Conservation (phyloP, 2,888 invertebrate genomes). For the Poecilus cupreus region DNA sequence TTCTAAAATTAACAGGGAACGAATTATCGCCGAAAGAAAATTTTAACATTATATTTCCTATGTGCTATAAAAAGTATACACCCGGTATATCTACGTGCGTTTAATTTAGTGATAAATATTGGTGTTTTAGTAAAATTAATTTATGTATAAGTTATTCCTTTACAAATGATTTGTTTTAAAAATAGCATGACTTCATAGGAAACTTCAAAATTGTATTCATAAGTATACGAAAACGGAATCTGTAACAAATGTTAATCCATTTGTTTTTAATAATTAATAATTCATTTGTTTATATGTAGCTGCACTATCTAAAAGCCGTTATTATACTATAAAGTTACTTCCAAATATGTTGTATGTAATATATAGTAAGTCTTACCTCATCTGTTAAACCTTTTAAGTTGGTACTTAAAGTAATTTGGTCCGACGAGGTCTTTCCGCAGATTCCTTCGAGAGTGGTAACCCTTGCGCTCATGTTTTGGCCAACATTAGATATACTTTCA, state of each 20-base stretch:
- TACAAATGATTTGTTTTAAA: slow-evolving; percentile 37
- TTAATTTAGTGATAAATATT: slow-evolving; percentile 24
- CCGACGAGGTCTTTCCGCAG: slow-evolving; percentile 66
- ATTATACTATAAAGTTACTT: neutral
- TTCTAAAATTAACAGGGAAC: too few species aligned
- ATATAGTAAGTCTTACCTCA: slow-evolving; percentile 67
- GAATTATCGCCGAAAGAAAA: too few species aligned
- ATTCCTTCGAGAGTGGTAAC: slow-evolving; percentile 71
- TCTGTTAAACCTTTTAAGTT: slow-evolving; percentile 66
- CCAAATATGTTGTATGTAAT: neutral
- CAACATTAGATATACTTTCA: slow-evolving; percentile 69
- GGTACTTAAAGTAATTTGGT: slow-evolving; percentile 64
- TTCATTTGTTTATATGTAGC: slow-evolving; percentile 17
- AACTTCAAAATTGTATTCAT: slow-evolving; percentile 44
- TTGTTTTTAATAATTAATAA: slow-evolving; percentile 25
- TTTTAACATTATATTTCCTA: too few species aligned
- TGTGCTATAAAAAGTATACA: too few species aligned
- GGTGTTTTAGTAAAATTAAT: neutral
- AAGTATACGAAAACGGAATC: slow-evolving; percentile 40
- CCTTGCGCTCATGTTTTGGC: slow-evolving; percentile 70
- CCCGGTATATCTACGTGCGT: too few species aligned
- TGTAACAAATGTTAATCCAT: slow-evolving; percentile 42
- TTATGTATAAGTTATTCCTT: neutral
- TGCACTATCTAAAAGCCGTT: slow-evolving; percentile 14
- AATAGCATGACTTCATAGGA: slow-evolving; percentile 43